These are phyloP conservation scores for Opisthocomus hoazin DNA, from an alignment of 2,113 vertebrate species.

Conservation along the genomic window DNA sequence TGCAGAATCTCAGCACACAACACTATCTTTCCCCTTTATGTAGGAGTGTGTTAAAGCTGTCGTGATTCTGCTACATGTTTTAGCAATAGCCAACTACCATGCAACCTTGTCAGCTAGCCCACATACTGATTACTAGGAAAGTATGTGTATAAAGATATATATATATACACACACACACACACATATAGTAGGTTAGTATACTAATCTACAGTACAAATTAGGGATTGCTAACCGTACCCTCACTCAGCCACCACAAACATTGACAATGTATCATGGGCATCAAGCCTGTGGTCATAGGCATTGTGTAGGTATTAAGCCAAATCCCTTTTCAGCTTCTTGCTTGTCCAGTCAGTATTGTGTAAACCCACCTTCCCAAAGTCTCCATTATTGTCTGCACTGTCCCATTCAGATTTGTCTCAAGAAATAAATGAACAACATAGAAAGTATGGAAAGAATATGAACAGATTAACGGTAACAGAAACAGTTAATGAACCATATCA, in stretches of 20 bases:
- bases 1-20: neutral
- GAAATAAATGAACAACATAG: neutral
- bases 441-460: neutral
- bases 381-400: neutral
- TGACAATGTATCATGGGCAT: fast-evolving
- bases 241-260: neutral
- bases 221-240: neutral
- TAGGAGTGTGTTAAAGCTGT: fast-evolving
- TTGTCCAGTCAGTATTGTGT: neutral
- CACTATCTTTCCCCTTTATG: fast-evolving
- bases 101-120: no score
- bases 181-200: fast-evolving
- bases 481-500: neutral
- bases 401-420: neutral
- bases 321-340: neutral
- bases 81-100: neutral
- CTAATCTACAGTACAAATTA: no score
- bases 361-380: neutral
- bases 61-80: neutral
- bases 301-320: neutral
- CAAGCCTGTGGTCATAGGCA: neutral
- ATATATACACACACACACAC: neutral
- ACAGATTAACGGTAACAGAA: neutral
- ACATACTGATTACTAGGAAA: neutral
- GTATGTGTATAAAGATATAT: neutral